Conservation (phyloP, 2,113 vertebrate genomes). For the Chloebia gouldiae region DNA sequence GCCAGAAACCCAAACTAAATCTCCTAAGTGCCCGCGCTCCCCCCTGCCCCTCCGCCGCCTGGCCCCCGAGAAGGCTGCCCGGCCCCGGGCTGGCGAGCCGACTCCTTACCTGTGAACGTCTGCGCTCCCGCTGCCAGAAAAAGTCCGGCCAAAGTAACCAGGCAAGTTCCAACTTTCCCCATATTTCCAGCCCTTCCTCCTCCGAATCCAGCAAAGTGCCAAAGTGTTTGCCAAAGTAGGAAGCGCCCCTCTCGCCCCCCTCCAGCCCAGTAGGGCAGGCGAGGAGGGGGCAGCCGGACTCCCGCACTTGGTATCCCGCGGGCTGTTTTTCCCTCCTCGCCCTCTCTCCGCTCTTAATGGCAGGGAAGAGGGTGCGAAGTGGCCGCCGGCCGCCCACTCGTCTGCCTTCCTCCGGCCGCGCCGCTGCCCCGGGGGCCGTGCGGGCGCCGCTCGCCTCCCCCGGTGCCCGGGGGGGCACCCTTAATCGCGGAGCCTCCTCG, state of each 20-base stretch:
- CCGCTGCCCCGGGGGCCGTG: background rate
- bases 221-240: slow-evolving; percentile 40
- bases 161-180: slow-evolving; percentile 75
- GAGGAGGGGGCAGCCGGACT: background rate
- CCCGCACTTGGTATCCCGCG: background rate
- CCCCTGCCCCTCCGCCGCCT: background rate
- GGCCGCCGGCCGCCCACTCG: background rate
- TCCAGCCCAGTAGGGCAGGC: background rate
- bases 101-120: slow-evolving; percentile 74
- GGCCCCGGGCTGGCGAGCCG: background rate
- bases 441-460: background rate
- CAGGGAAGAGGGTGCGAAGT: background rate
- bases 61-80: background rate
- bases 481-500: background rate
- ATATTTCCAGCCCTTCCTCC: slow-evolving; percentile 64
- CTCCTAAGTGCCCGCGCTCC: background rate
- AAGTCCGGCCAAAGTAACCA: slow-evolving; percentile 82
- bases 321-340: background rate
- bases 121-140: slow-evolving; percentile 69
- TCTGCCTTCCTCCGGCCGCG: background rate
- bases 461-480: background rate
- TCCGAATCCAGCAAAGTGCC: slow-evolving; percentile 25
- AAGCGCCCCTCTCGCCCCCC: background rate
- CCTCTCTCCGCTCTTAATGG: background rate
- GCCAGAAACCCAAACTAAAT: background rate